phyloP scores from a whole-genome alignment of 2,797 vertebrate species.

The Odontamblyopus lacepedii region DNA sequence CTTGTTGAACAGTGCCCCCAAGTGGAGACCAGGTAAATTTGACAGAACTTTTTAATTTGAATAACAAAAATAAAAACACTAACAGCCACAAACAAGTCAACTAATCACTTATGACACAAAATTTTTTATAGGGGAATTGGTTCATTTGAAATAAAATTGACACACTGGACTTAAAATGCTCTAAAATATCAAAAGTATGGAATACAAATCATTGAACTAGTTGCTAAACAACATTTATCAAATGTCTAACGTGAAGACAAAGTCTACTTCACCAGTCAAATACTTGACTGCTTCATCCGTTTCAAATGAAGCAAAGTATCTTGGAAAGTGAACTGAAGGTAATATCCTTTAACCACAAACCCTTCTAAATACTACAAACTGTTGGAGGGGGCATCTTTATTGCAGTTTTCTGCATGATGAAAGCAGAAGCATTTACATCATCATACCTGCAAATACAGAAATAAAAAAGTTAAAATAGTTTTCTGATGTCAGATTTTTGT shows the following conservation, averaged over 20 bases:
- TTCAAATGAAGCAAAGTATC: neutral
- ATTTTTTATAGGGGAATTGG: neutral
- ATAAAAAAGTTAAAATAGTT: neutral
- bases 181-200: neutral
- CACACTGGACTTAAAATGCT: neutral
- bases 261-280: neutral
- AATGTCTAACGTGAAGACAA: neutral
- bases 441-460: constrained; percentile 34
- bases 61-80: neutral
- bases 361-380: neutral
- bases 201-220: neutral
- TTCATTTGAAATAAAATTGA: neutral
- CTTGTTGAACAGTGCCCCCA: constrained; percentile 1
- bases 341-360: neutral
- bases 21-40: neutral
- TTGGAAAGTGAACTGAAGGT: neutral
- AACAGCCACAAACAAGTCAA: neutral
- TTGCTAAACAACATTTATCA: neutral
- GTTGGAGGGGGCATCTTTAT: neutral
- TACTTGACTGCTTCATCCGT: neutral
- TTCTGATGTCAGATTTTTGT: too few species aligned
- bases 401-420: neutral
- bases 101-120: neutral
- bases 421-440: constrained; percentile 33
- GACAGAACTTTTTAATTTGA: neutral